Evolutionary conservation across 2,797 vertebrate species (phyloP).

Genomic region (Mallotus villosus): DNA sequence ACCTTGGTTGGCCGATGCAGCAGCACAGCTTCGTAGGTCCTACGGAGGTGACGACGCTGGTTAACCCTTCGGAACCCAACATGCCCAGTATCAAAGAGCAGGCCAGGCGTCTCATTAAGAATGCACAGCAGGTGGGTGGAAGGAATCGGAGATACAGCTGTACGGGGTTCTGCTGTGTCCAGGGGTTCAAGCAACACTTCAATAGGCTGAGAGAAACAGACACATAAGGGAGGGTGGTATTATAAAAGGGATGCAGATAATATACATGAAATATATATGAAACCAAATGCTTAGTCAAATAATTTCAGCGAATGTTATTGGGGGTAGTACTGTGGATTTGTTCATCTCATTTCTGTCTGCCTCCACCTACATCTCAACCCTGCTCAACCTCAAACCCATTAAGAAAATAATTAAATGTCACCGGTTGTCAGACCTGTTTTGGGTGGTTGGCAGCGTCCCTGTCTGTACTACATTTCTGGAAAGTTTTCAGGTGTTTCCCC

Average conservation of each 20-base stretch:
- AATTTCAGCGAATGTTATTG: too few relatives aligned
- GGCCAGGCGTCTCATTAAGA: constrained; percentile 91
- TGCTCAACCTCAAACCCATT: background rate
- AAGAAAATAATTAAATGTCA: background rate
- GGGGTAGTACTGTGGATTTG: too few relatives aligned
- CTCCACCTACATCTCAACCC: background rate
- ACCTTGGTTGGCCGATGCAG: constrained; percentile 91
- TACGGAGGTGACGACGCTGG: constrained; percentile 94
- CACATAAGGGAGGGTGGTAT: too few relatives aligned
- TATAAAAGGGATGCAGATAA: too few relatives aligned
- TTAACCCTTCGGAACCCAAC: constrained; percentile 89
- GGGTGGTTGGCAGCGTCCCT: too few relatives aligned
- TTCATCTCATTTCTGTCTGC: background rate
- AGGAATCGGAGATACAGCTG: background rate
- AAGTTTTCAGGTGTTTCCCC: too few relatives aligned
- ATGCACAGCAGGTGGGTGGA: constrained; percentile 85
- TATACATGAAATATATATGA: too few relatives aligned
- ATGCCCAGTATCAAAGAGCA: constrained; percentile 96
- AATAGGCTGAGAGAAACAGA: background rate
- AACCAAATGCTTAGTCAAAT: too few relatives aligned
- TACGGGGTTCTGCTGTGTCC: background rate
- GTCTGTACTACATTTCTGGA: too few relatives aligned
- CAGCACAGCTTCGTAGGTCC: constrained; percentile 88
- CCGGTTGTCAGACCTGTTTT: background rate
- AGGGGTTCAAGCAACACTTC: background rate